Evolutionary conservation across 2,797 vertebrate species (phyloP), one percentile per base, ranked within the genome.

Genomic region (Aplochiton taeniatus): DNA sequence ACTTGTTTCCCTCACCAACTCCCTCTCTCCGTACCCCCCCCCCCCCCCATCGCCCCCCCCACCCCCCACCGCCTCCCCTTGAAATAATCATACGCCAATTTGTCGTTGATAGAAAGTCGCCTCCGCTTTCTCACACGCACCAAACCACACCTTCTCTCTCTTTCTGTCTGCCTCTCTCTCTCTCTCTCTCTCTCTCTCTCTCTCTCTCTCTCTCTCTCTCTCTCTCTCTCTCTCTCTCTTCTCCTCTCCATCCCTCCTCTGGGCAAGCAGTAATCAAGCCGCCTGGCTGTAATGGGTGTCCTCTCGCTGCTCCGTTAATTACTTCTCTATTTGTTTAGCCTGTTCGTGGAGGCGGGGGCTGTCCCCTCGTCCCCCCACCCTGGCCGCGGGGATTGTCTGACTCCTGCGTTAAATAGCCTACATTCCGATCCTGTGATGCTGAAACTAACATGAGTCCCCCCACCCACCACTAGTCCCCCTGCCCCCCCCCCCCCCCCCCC

Each of bases 311-410:
- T 75, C 83, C 92, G 89, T 90, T 94, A 93, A 93, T 93, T 92
- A 93, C 87, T 91, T 91, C 90, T 89, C 90, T 93, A 88, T 94
- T 93, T 93, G 93, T 89, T 93, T 89, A 91, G 89, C 81, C 79
- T 44, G 58, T 74, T 49, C 20, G 72, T 86, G 68, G 75, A 80
- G 86, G 87, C 77, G 86, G 87, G 89, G 87, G 90, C 86, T 83
- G 44, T 54, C 53, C 63, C 16, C 50, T 9, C 50, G 14, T 16
- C 16, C 50, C 16, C 50, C 16, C 86, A 90, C 88, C 85, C 87
- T 74, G 81, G 86, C 90, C 70, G 79, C 69, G 74, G 78, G 88
- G 87, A 90, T 88, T 91, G 89, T 90, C 89, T 91, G 92, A 92
- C 90, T 93, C 87, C 79, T 78, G 51, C 82, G 91, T 90, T 92